Conservation (phyloP, 1,140 invertebrate species). For the Drosophila tropicalis region DNA sequence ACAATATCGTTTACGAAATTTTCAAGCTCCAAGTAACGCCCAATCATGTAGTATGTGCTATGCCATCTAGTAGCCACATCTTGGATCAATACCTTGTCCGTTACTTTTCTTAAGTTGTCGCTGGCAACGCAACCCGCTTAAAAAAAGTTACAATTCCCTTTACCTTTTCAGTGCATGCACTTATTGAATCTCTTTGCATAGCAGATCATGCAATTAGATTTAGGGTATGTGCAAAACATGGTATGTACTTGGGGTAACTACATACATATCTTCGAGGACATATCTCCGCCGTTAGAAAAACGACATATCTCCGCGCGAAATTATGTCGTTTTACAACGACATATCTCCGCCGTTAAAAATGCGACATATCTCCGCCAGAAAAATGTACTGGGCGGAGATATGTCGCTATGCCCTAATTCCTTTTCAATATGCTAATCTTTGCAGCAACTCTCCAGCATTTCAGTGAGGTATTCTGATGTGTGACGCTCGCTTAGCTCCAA, state of each 20-base stretch:
- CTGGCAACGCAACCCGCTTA: slow-evolving; percentile 1
- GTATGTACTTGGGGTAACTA: slow-evolving; percentile 7
- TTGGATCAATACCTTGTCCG: slow-evolving; percentile 12
- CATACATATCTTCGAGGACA: too few species aligned
- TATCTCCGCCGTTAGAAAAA: too few species aligned
- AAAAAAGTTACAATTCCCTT: too few species aligned
- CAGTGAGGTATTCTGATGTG: too few species aligned
- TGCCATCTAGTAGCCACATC: slow-evolving; percentile 8
- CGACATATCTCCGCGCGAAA: too few species aligned
- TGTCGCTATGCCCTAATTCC: too few species aligned
- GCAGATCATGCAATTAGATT: slow-evolving; percentile 9
- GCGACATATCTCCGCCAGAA: too few species aligned
- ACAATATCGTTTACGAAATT: slow-evolving; percentile 6
- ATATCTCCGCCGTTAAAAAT: background rate
- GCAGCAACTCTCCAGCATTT: too few species aligned
- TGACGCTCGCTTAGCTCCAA: too few species aligned
- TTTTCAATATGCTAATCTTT: too few species aligned
- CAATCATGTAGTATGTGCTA: slow-evolving; percentile 15
- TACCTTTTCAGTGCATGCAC: background rate
- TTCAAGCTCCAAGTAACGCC: slow-evolving; percentile 12
- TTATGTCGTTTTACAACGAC: too few species aligned
- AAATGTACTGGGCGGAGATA: too few species aligned
- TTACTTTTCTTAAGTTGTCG: slow-evolving; percentile 10
- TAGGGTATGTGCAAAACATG: slow-evolving; percentile 11
- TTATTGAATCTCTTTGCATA: slow-evolving; percentile 7